Evolutionary conservation across 2,888 invertebrate species (phyloP).

Genomic region (Perdita meconis): DNA sequence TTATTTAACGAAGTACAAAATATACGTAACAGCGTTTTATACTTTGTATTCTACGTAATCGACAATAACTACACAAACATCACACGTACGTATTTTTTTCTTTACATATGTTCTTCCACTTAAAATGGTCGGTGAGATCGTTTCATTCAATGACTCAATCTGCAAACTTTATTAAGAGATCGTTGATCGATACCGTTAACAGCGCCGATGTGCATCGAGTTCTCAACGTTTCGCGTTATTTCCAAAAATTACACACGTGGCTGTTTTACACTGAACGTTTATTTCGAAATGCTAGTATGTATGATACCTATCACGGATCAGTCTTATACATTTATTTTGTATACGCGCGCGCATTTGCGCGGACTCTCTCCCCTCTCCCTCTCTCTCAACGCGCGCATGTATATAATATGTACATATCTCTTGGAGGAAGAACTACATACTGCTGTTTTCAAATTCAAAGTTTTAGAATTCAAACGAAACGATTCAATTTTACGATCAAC

Average conservation of each 20-base stretch:
- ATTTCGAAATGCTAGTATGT: conserved; percentile 26
- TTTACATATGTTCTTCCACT: conserved; percentile 11
- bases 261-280: conserved; percentile 28
- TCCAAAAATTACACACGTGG: conserved; percentile 8
- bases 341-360: not conserved
- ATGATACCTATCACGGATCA: conserved; percentile 43
- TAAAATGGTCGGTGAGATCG: conserved; percentile 9
- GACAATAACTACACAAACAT: conserved; percentile 77
- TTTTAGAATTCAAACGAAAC: conserved; percentile 21
- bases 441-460: too few relatives aligned
- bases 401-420: conserved; percentile 8
- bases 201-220: not conserved
- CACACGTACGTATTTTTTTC: conserved; percentile 66
- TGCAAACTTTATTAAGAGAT: conserved; percentile 9
- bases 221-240: conserved; percentile 12
- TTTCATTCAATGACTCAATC: not conserved
- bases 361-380: not conserved
- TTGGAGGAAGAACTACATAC: conserved; percentile 4
- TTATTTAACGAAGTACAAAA: conserved; percentile 76
- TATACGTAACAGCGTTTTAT: conserved; percentile 79
- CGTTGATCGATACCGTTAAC: not conserved
- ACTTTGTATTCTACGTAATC: conserved; percentile 76
- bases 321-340: conserved; percentile 48
- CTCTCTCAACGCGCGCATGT: not conserved
- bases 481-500: not conserved